phyloP scores from a whole-genome alignment of 2,113 vertebrate species.

The Dasyprocta punctata region DNA sequence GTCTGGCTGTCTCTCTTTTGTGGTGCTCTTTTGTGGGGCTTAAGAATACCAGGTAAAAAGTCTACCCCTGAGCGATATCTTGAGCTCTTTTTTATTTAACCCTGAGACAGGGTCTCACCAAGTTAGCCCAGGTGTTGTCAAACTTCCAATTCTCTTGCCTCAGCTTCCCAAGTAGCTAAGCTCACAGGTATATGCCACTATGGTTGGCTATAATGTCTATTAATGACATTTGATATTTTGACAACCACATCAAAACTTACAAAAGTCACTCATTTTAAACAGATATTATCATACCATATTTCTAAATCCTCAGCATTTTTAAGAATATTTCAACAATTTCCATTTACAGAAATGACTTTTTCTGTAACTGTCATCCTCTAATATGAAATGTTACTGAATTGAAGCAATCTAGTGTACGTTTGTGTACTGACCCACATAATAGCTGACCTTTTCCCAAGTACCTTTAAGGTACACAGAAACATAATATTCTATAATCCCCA shows the following conservation, averaged over 20 bases:
- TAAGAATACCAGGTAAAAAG: neutral
- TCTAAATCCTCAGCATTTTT: constrained; percentile 53
- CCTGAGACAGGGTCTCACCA: neutral
- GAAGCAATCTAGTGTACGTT: neutral
- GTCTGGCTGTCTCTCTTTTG: neutral
- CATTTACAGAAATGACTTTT: constrained; percentile 48
- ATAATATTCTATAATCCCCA: constrained; percentile 49
- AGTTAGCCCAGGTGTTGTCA: neutral
- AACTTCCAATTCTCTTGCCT: neutral
- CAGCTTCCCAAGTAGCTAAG: neutral
- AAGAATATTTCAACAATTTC: constrained; percentile 60
- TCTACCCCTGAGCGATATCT: neutral
- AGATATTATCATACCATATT: neutral
- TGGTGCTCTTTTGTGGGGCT: neutral
- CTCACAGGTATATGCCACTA: neutral
- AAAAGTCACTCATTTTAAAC: neutral
- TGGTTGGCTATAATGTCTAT: neutral
- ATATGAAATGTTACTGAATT: constrained; percentile 46
- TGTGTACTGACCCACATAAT: neutral
- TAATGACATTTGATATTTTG: constrained; percentile 40
- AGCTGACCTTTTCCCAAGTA: constrained; percentile 45
- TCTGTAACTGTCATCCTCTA: neutral
- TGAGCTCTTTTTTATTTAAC: neutral
- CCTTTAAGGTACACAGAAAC: constrained; percentile 34
- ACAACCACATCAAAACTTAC: neutral